A percentile compares a stretch with the other conserved stretches of the same genome.
phyloP scores from a whole-genome alignment of 2,888 invertebrate species.

The Morpho achilles region DNA sequence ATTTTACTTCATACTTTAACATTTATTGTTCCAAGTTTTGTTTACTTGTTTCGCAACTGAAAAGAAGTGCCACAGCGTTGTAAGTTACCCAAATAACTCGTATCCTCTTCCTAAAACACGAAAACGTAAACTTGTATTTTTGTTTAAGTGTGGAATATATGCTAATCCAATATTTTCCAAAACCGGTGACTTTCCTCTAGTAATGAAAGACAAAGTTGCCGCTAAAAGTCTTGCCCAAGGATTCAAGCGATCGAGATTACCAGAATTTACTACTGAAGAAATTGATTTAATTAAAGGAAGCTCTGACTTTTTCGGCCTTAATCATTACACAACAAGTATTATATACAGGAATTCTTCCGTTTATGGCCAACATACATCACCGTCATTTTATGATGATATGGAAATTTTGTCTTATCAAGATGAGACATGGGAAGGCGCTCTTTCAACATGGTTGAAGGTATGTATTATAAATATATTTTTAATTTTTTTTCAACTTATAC shows the following conservation, averaged over 20 bases:
- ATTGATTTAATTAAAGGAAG: conserved; percentile 73
- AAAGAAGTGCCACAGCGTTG: no score
- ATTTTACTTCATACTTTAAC: no score
- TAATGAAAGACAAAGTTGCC: conserved; percentile 76
- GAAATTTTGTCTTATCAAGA: conserved; percentile 28
- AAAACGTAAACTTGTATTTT: not conserved
- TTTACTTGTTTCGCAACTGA: no score
- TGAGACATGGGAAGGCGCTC: conserved; percentile 33
- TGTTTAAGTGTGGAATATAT: conserved; percentile 75
- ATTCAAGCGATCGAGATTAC: conserved; percentile 76
- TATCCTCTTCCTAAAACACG: no score
- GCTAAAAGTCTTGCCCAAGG: conserved; percentile 79
- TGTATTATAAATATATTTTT: not conserved
- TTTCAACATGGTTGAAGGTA: conserved; percentile 33
- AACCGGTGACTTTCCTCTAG: conserved; percentile 79
- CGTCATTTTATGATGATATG: conserved; percentile 37
- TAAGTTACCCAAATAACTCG: no score
- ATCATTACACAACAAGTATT: conserved; percentile 80
- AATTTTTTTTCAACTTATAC: no score
- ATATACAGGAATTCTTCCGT: conserved; percentile 48
- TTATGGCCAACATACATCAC: conserved; percentile 25
- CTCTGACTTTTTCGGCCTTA: conserved; percentile 85
- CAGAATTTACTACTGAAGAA: conserved; percentile 79
- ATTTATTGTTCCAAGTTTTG: no score
- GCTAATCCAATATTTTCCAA: conserved; percentile 79